These are phyloP conservation scores for Sapayoa aenigma DNA, from an alignment of 2,113 vertebrate species.

Conservation along the genomic window DNA sequence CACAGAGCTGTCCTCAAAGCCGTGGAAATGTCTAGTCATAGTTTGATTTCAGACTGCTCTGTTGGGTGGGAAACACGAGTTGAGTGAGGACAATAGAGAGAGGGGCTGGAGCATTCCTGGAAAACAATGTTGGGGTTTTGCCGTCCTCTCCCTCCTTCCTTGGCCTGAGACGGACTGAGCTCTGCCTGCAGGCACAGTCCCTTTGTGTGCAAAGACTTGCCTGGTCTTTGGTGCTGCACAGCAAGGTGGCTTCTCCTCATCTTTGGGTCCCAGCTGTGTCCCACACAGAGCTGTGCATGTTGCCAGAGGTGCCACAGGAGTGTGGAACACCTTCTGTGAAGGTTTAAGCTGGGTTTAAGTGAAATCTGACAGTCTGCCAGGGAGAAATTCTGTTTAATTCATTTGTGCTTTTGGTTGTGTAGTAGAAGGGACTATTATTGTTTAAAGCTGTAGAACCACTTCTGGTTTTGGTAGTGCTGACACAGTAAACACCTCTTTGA, in stretches of 20 bases:
- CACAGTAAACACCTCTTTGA: not conserved
- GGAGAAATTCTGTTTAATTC: not conserved
- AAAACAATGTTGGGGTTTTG: rapidly evolving
- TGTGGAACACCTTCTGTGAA: not conserved
- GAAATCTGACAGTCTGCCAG: not conserved
- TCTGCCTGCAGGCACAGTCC: not conserved
- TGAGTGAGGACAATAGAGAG: rapidly evolving
- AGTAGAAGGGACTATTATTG: not conserved
- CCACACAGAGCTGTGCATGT: rapidly evolving
- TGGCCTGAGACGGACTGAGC: not conserved
- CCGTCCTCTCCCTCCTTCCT: not conserved
- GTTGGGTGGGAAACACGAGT: rapidly evolving
- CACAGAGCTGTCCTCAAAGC: not conserved
- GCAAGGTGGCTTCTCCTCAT: rapidly evolving
- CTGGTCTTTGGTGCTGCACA: rapidly evolving
- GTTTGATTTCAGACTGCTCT: rapidly evolving
- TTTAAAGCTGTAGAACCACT: not conserved
- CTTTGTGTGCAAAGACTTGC: not conserved
- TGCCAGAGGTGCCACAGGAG: not conserved
- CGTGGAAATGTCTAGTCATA: rapidly evolving
- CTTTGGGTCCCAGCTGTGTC: not conserved
- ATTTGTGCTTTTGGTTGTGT: not conserved
- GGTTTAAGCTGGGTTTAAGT: too few species aligned
- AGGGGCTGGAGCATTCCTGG: not conserved
- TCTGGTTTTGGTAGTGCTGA: not conserved